Percentiles rank a stretch among this genome's conserved stretches.
Conservation (phyloP, 92 coral and sea anemone genomes). For the Pocillopora meandrina region DNA sequence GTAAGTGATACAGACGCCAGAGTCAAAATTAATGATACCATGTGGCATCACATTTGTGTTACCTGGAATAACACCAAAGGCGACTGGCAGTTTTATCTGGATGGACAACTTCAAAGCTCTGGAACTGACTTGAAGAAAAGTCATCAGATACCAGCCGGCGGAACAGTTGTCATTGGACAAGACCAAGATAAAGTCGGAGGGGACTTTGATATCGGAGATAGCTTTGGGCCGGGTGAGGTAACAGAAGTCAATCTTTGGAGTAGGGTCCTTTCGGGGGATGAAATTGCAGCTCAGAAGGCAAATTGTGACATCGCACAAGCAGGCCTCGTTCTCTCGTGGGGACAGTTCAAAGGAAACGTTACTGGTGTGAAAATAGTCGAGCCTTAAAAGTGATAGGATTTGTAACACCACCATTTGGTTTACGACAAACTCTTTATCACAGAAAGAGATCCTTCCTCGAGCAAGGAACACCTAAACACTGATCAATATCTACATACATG, state of each 20-base stretch:
- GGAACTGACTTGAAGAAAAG: neutral
- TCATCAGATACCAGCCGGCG: neutral
- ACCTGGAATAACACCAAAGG: conserved; percentile 17
- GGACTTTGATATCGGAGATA: neutral
- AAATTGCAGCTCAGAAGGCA: conserved; percentile 2
- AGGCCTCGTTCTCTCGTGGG: neutral
- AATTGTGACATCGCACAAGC: neutral
- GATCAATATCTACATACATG: too few species aligned
- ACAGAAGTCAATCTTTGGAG: conserved; percentile 13
- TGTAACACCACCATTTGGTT: too few species aligned
- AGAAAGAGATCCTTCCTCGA: too few species aligned
- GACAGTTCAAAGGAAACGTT: neutral
- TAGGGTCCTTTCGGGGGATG: neutral
- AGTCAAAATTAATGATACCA: neutral
- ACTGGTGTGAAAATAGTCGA: neutral
- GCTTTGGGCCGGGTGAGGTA: conserved; percentile 13
- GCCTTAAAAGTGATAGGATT: neutral
- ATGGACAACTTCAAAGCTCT: neutral
- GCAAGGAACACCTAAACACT: too few species aligned
- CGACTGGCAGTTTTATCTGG: neutral
- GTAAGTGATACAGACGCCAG: neutral
- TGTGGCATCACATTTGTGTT: conserved; percentile 25
- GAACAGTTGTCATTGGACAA: conserved; percentile 30
- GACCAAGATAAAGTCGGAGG: conserved; percentile 24
- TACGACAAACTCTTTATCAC: too few species aligned